Percentiles rank a stretch among this genome's conserved stretches.
Evolutionary conservation across 2,797 vertebrate genomes (phyloP).

Genomic region (Gymnopithys bicolor): DNA sequence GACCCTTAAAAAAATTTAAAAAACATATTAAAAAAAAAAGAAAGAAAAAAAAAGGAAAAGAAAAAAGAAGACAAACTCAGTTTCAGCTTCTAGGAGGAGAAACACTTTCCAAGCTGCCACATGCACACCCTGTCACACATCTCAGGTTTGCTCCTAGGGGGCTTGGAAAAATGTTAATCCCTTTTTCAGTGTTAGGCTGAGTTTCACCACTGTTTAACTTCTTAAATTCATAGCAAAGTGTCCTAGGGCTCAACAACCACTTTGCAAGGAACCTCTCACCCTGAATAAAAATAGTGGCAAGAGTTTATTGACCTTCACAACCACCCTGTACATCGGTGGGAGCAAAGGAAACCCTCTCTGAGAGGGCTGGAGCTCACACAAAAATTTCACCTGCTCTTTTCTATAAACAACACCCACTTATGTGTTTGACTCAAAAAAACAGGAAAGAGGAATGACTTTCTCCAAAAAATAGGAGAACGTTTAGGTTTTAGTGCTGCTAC

Average conservation of each 20-base stretch:
- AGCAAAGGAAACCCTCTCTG: background rate
- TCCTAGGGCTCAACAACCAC: background rate
- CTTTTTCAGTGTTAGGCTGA: background rate
- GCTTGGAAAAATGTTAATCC: background rate
- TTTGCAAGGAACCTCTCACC: background rate
- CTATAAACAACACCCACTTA: background rate
- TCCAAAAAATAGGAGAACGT: background rate
- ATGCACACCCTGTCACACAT: background rate
- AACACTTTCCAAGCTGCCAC: background rate
- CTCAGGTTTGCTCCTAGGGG: background rate
- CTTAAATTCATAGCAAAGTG: background rate
- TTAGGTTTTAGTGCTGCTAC: background rate
- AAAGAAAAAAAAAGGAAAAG: no score
- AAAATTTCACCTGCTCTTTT: background rate
- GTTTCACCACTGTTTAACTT: background rate
- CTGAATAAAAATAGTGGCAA: background rate
- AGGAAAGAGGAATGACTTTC: background rate
- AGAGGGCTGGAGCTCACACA: background rate
- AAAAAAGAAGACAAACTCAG: background rate
- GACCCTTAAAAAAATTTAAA: background rate
- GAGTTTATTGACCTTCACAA: background rate
- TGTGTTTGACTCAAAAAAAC: background rate
- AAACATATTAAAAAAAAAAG: background rate
- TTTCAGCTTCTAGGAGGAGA: background rate
- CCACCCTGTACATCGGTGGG: background rate